phyloP scores from a whole-genome alignment of 2,113 vertebrate genomes.

The Seriola aureovittata region DNA sequence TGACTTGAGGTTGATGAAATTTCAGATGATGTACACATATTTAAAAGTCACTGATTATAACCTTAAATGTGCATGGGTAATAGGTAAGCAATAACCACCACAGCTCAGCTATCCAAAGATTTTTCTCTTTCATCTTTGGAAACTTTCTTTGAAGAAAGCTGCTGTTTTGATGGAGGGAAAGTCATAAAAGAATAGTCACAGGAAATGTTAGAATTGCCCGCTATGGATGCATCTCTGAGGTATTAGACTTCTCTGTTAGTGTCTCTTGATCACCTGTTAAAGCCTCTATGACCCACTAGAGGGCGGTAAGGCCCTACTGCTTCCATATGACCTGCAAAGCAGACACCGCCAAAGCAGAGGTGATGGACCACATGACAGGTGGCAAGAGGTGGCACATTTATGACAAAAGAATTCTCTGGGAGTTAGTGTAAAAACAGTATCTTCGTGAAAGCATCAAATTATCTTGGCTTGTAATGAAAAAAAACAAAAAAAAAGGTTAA shows the following conservation, averaged over 20 bases:
- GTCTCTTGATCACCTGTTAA: conserved; percentile 83
- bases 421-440: conserved; percentile 1
- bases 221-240: conserved; percentile 62
- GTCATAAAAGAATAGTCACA: neutral
- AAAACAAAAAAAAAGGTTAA: too few species aligned
- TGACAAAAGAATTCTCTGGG: neutral
- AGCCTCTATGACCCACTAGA: conserved; percentile 79
- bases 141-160: neutral
- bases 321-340: conserved; percentile 79
- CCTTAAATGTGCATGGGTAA: neutral
- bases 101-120: neutral
- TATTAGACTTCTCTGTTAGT: conserved; percentile 47
- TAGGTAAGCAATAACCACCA: neutral
- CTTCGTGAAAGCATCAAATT: neutral
- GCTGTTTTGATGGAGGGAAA: conserved; percentile 39
- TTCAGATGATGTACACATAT: neutral
- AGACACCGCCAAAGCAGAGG: conserved; percentile 64
- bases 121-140: neutral
- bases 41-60: neutral
- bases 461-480: neutral
- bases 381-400: conserved; percentile 12
- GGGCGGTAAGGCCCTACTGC: conserved; percentile 76
- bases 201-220: conserved; percentile 28
- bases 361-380: conserved; percentile 55
- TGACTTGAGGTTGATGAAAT: neutral